Evolutionary conservation across 2,888 invertebrate genomes (phyloP).

Genomic region (Scaptomyza polygonia): DNA sequence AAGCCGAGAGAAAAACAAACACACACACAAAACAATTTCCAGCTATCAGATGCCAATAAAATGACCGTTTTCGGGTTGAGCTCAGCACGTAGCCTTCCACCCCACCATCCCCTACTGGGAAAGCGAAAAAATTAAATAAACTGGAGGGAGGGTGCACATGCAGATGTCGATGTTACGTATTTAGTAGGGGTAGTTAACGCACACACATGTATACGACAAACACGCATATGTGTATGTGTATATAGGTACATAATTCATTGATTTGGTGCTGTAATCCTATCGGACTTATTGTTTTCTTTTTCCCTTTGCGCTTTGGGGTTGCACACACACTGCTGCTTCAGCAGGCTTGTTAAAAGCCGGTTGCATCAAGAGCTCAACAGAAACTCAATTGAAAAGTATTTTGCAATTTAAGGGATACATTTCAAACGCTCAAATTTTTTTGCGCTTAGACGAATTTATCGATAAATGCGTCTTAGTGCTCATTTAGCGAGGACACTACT

Average conservation of each 20-base stretch:
- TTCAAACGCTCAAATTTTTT: background rate
- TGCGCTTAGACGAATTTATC: background rate
- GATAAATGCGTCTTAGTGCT: background rate
- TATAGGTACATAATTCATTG: constrained; percentile 62
- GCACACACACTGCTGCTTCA: constrained; percentile 7
- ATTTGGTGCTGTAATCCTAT: constrained; percentile 53
- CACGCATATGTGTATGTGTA: background rate
- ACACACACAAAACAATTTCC: constrained; percentile 51
- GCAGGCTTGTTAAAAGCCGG: constrained; percentile 40
- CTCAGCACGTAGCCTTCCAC: constrained; percentile 11
- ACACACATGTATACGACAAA: too few relatives aligned
- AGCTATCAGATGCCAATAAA: constrained; percentile 58
- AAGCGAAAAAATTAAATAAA: background rate
- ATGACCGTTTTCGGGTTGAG: too few relatives aligned
- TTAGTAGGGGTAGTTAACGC: constrained; percentile 50
- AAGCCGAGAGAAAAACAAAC: constrained; percentile 27
- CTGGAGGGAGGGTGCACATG: constrained; percentile 14
- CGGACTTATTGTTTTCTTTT: constrained; percentile 15
- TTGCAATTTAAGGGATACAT: background rate
- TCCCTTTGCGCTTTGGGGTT: constrained; percentile 24
- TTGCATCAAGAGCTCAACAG: constrained; percentile 8
- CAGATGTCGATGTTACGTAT: constrained; percentile 12
- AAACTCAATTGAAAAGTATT: constrained; percentile 10
- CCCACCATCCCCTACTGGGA: background rate
- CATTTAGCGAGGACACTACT: background rate